Percentiles rank a stretch among this genome's conserved stretches.
Conservation (phyloP, 2,888 invertebrate species). For the Chymomyza amoena region DNA sequence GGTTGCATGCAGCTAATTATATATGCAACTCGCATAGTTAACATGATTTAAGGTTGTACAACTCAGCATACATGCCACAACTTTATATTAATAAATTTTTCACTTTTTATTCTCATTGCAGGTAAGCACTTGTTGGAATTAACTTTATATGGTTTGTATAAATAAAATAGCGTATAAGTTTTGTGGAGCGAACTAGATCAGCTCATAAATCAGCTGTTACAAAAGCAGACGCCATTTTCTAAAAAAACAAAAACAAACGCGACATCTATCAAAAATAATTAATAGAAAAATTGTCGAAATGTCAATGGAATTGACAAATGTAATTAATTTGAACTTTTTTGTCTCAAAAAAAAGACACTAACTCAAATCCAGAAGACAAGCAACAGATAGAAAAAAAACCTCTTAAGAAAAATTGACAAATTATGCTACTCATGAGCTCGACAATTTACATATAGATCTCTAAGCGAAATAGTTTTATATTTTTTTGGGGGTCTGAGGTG, state of each 20-base stretch:
- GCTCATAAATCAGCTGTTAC: constrained; percentile 64
- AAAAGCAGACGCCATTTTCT: constrained; percentile 17
- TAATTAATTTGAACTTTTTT: constrained; percentile 60
- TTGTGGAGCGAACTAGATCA: background rate
- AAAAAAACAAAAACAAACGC: background rate
- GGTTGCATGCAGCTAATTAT: constrained; percentile 11
- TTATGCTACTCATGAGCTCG: background rate
- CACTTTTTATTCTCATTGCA: constrained; percentile 22
- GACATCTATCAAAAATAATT: constrained; percentile 68
- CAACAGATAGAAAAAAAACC: background rate
- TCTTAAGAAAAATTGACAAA: constrained; percentile 2
- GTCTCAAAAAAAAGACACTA: background rate
- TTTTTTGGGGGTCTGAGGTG: constrained; percentile 42
- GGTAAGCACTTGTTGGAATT: constrained; percentile 28
- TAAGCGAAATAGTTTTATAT: constrained; percentile 60
- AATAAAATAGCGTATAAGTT: background rate
- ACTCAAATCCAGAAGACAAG: background rate
- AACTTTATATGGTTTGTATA: background rate
- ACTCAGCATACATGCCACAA: background rate
- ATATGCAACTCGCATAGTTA: constrained; percentile 19
- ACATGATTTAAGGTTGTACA: background rate
- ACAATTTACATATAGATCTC: constrained; percentile 8
- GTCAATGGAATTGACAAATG: constrained; percentile 69
- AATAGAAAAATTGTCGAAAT: constrained; percentile 71
- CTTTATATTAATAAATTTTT: constrained; percentile 28